These are phyloP conservation scores for Anguilla marmorata DNA, from an alignment of 2,797 vertebrate species.

Conservation along the genomic window DNA sequence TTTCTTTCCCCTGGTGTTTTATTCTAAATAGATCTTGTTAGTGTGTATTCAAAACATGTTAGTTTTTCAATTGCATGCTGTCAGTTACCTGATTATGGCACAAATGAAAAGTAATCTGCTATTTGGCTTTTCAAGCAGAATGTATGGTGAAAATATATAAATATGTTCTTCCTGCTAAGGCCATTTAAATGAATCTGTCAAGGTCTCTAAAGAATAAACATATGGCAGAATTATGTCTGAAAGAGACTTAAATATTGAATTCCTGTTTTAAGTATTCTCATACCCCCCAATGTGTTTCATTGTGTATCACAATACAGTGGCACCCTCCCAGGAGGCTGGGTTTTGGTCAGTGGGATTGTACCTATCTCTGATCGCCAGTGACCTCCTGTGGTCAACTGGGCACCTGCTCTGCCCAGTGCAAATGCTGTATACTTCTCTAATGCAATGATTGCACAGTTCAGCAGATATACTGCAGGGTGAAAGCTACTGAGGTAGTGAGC, in stretches of 20 bases:
- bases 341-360: not conserved
- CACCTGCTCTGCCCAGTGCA: not conserved
- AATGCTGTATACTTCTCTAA: not conserved
- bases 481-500: not conserved
- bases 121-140: conserved; percentile 36
- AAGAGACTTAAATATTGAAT: conserved; percentile 54
- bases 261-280: conserved; percentile 54
- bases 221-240: conserved; percentile 42
- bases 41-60: conserved; percentile 33
- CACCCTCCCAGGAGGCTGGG: conserved; percentile 46
- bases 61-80: conserved; percentile 42
- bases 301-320: conserved; percentile 46
- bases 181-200: conserved; percentile 44
- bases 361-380: not conserved
- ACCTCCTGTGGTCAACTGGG: not conserved
- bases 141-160: not conserved
- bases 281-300: conserved; percentile 49
- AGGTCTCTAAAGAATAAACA: conserved; percentile 44
- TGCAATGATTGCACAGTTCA: not conserved
- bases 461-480: not conserved
- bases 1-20: not conserved
- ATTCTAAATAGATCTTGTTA: not conserved
- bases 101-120: conserved; percentile 34
- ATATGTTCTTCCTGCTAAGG: not conserved
- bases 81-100: conserved; percentile 44